Base-by-base conservation (phyloP, 2,113 vertebrate genomes). In the Lanius ludovicianus region DNA sequence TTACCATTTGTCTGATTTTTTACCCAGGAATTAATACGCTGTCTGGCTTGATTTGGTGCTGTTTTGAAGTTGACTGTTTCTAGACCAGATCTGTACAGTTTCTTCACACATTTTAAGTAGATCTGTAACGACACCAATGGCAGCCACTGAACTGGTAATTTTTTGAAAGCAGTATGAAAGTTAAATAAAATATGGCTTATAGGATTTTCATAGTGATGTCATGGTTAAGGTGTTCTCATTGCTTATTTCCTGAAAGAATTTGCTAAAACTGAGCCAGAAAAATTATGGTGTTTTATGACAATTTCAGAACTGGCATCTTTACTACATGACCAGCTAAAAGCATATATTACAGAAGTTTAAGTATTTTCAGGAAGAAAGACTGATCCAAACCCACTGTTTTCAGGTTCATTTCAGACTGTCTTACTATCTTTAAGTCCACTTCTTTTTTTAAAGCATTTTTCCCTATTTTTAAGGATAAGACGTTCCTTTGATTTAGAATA, bases 1-100 rank as follows among this genome's bases (percentile, higher is more conserved):
- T 96, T 95, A 99, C 99, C 98, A 8, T 99, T 97, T 35, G 99
- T 99, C 96, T 99, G 98, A 82, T 98, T 96, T 97, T 98, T 97
- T 31, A 99, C 98, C 99, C 99, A 99, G 85, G 93, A 94, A 96
- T 99, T 99, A 96, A 99, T 99, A 94, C 98, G 97, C 37, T 83
- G 93, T 95, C 98, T 97, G 95, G 98, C 98, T 76, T 97, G 95
- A 28, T 99, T 98, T 69, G 99, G 27, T 79, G 97, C 97, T 52
- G 98, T 98, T 55, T 98, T 77, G 95, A 99, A 99, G 92, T 98
- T 98, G 59, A 99, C 97, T 8, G 53, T 80, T 95, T 98, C 98
- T 98, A 99, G 94, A 56, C 98, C 98, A 50, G 98, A 98, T 49
- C 97, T 97, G 95, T 99, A 99, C 92, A 98, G 94, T 96, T 99